Base-by-base conservation (phyloP, 2,888 invertebrate species). In the Yponomeuta sedellus region DNA sequence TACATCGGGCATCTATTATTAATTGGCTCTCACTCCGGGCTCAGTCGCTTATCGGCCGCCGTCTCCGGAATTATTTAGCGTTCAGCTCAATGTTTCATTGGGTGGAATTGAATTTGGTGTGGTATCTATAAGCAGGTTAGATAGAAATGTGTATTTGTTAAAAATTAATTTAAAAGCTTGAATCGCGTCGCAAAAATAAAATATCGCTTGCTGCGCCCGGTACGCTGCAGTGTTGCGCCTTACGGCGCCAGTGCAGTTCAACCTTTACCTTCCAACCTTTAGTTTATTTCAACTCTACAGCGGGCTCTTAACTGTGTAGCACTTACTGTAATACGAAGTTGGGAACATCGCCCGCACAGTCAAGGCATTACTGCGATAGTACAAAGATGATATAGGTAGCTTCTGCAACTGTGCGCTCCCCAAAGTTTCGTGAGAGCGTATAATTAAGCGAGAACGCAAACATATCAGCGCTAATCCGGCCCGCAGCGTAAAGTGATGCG, bases 381-480 rank as follows among this genome's bases (percentile, higher is more conserved):
- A 52, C 44, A 5, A 52, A 52, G 44, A 52, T 52, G 16, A 12
- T 52, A 16, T 52, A 52, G 4, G 44, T 16, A 52, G 44, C 44
- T 52, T 16, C 82, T 80, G 72, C 83, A 75, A 79, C 59, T 59
- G 59, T 11, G 22, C 12, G 6, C 20, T 25, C 58, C 22, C 25
- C 59, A 59, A 86, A 88, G 87, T 88, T 88, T 84, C 85, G 85
- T 84, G 86, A 83, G 88, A 85, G 85, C 81, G 89, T 87, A 88
- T 88, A 90, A 90, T 90, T 89, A 89, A 86, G 86, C 83, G 84
- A 83, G 82, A 85, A 87, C 83, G 88, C 86, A 90, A 89, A 90
- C 88, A 89, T 85, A 88, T 88, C 87, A 88, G 88, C 63, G 64
- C 88, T 89, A 89, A 89, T 88, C 89, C 89, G 86, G 86, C 81